Base-by-base conservation (phyloP, 2,113 vertebrate genomes). In the Psephotus haematonotus region DNA sequence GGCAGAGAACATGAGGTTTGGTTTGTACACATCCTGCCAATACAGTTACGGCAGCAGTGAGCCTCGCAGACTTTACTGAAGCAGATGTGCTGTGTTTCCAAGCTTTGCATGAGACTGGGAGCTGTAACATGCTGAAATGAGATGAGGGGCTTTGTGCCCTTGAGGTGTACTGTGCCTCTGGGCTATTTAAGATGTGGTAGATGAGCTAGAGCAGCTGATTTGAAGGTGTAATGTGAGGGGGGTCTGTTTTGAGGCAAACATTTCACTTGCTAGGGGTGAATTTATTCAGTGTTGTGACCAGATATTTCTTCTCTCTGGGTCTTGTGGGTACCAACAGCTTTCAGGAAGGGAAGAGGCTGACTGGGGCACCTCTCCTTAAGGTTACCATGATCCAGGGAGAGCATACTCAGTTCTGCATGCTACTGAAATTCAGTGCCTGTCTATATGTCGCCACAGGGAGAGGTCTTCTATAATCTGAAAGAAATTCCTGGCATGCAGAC, bases 111-210 rank as follows among this genome's bases (percentile, higher is more conserved):
- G 33, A 11, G 72, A 10, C 13, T 31, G 57, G 28, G 52, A 49
- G 7, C 5, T 0, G 0, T 6, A 31, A 6, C 3, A 0, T 2
- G 7, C 8, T 67, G 47, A 35, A 79, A 79, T 3, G 55, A 88
- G 79, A 17, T 7, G 17, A 43, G 29, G 53, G 39, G 5, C 7
- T 60, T 68, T 43, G 59, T 64, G 63, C 20, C 16, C 10, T 62
- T 17, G 19, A 24, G 62, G 27, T 27, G 39, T 35, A 5, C 63
- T n/a, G 19, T 3, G 4, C 39, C 49, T 46, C 55, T 52, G 49
- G 67, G 59, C 52, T 86, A 31, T 68, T 72, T 35, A 44, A 55
- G 55, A 6, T n/a, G 46, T n/a, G 16, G 11, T 23, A 52, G 24
- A 27, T 41, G 27, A 63, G 19, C 24, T 57, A 88, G 37, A 55